Conservation (phyloP, 92 coral and sea anemone species). For the Plumapathes pennacea region DNA sequence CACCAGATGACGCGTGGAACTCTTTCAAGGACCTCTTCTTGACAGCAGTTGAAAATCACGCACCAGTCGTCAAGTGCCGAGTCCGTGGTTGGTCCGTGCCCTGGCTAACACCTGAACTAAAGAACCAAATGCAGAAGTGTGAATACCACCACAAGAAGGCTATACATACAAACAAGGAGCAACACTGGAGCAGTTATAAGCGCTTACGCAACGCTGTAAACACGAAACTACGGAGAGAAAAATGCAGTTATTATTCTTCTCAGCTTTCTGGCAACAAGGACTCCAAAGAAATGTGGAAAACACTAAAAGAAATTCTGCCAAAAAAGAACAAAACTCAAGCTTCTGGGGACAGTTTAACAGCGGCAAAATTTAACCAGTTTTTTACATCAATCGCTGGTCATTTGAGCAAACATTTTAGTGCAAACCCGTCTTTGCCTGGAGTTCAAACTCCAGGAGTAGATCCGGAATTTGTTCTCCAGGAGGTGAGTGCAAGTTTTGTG, state of each 20-base stretch:
- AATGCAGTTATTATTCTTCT: slow-evolving; percentile 6
- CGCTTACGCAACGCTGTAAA: slow-evolving; percentile 35
- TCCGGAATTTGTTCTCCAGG: slow-evolving; percentile 33
- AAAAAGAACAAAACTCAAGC: slow-evolving; percentile 13
- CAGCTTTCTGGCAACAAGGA: slow-evolving; percentile 30
- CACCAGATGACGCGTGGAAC: slow-evolving; percentile 23
- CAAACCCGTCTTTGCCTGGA: slow-evolving; percentile 22
- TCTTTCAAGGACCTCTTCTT: slow-evolving; percentile 30
- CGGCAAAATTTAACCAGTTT: slow-evolving; percentile 39
- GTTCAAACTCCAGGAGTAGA: slow-evolving; percentile 31
- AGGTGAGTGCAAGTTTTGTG: slow-evolving; percentile 45
- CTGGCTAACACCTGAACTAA: slow-evolving; percentile 46
- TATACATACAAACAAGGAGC: slow-evolving; percentile 41
- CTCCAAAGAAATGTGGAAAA: slow-evolving; percentile 57
- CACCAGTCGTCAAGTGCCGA: slow-evolving; percentile 19
- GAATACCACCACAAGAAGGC: slow-evolving; percentile 57
- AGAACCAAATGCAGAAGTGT: slow-evolving; percentile 38
- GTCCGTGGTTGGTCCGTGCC: slow-evolving; percentile 47
- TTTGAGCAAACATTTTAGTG: slow-evolving; percentile 41
- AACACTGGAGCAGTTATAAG: slow-evolving; percentile 49
- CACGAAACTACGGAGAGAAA: slow-evolving; percentile 24
- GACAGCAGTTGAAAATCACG: slow-evolving; percentile 45
- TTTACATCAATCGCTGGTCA: slow-evolving; percentile 53
- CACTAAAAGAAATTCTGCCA: slow-evolving; percentile 34
- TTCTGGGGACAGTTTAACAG: slow-evolving; percentile 14